Percentiles rank a stretch among this genome's conserved stretches.
Conservation (phyloP, 2,113 vertebrate species). For the Labeo rohita region DNA sequence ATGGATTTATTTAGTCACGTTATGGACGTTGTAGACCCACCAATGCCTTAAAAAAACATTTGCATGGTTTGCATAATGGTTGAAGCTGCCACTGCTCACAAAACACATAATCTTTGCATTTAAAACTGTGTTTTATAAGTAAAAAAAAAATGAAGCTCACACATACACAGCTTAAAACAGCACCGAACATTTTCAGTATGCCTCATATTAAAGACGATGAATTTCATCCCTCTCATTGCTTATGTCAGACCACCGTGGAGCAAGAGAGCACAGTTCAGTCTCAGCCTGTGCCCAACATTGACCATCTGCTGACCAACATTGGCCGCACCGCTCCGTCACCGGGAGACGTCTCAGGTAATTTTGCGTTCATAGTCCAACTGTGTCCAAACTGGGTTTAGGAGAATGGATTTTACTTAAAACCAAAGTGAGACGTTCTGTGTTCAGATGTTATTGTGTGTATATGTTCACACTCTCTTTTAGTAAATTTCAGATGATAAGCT, state of each 20-base stretch:
- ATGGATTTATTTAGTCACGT: not conserved
- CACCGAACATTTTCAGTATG: not conserved
- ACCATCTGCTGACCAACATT: conserved; percentile 99
- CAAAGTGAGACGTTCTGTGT: not conserved
- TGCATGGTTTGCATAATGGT: not conserved
- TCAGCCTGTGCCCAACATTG: conserved; percentile 99
- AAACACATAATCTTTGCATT: not conserved
- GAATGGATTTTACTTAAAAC: not conserved
- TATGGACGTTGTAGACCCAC: not conserved
- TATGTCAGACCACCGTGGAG: conserved; percentile 83
- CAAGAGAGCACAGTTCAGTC: conserved; percentile 93
- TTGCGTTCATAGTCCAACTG: not conserved
- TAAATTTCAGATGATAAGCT: conserved; percentile 45
- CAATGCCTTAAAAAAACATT: not conserved
- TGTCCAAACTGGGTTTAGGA: not conserved
- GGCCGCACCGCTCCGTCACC: conserved; percentile 90
- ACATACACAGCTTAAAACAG: not conserved
- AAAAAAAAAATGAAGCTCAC: not conserved
- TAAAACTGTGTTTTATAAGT: not conserved
- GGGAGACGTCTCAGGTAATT: conserved; percentile 99
- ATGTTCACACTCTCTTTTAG: conserved; percentile 30
- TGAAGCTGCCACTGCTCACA: not conserved
- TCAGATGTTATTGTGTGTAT: conserved; percentile 7
- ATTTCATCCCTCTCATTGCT: not conserved
- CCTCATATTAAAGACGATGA: not conserved